Conservation (phyloP, 2,113 vertebrate species). For the Mustelus asterias region DNA sequence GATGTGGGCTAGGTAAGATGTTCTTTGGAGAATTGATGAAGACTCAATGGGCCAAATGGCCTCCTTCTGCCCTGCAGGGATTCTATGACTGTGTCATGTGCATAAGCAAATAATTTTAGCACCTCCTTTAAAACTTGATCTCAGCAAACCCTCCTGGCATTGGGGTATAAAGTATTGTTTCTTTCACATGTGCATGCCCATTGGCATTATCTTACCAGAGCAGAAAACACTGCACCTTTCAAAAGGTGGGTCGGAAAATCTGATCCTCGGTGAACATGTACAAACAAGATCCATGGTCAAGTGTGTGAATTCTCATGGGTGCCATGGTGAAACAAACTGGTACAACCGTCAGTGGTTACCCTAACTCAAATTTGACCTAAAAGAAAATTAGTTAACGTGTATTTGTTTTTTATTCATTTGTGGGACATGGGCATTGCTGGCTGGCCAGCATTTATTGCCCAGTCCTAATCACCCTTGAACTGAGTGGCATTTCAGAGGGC, state of each 20-base stretch:
- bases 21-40: too few species aligned
- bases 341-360: background rate
- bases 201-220: background rate
- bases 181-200: background rate
- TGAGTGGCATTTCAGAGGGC: too few species aligned
- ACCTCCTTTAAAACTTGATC: background rate
- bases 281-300: background rate
- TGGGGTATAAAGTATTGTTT: background rate
- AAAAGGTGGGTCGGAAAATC: background rate
- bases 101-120: background rate
- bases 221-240: background rate
- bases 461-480: too few species aligned
- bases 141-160: background rate
- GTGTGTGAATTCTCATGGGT: background rate
- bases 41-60: too few species aligned
- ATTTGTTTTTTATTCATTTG: too few species aligned
- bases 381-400: background rate
- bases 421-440: too few species aligned
- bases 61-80: too few species aligned
- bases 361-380: background rate
- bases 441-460: too few species aligned
- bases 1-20: too few species aligned
- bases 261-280: background rate
- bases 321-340: background rate
- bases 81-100: too few species aligned